These are phyloP conservation scores for Parnassius mnemosyne DNA, from an alignment of 2,888 invertebrate genomes.

Conservation along the genomic window DNA sequence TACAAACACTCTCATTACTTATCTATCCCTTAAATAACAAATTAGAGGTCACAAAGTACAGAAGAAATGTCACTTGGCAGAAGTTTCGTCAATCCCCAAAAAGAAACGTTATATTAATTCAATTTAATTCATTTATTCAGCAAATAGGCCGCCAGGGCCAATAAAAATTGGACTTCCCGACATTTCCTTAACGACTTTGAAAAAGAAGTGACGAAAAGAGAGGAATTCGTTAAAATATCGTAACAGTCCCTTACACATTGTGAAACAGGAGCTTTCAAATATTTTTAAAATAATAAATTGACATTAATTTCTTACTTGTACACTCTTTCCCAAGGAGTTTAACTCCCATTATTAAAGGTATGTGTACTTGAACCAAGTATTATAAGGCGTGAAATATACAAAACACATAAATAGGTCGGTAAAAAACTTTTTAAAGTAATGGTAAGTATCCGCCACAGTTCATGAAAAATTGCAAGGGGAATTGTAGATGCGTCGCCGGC, in stretches of 20 bases:
- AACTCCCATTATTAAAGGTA: no score
- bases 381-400: no score
- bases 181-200: slow-evolving; percentile 26
- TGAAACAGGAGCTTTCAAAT: background rate
- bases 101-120: slow-evolving; percentile 28
- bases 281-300: no score
- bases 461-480: no score
- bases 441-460: no score
- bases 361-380: no score
- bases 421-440: no score
- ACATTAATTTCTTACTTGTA: no score
- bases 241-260: slow-evolving; percentile 3
- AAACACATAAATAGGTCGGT: no score
- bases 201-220: slow-evolving; percentile 19
- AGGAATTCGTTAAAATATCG: slow-evolving; percentile 22
- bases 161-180: slow-evolving; percentile 28
- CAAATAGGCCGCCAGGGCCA: slow-evolving; percentile 30
- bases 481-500: no score
- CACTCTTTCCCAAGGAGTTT: no score
- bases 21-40: slow-evolving; percentile 1
- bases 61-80: slow-evolving; percentile 23
- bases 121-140: slow-evolving; percentile 31
- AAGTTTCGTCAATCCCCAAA: slow-evolving; percentile 18
- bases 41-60: slow-evolving; percentile 14
- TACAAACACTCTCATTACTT: slow-evolving; percentile 11